Evolutionary conservation across 2,797 vertebrate genomes (phyloP).

Genomic region (Euthynnus affinis): DNA sequence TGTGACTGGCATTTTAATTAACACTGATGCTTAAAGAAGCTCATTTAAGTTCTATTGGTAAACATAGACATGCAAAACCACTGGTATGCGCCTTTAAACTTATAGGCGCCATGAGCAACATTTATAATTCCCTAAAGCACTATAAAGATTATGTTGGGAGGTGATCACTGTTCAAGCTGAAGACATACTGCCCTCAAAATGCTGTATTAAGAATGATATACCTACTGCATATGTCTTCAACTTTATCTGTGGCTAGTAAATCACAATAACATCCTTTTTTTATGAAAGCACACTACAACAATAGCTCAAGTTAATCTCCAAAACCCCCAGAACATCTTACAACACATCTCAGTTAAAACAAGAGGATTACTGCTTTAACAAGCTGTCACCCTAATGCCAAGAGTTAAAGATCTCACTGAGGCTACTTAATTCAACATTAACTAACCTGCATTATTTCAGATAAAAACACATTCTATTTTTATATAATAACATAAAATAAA

Average conservation of each 20-base stretch:
- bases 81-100: conserved; percentile 9
- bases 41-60: conserved; percentile 6
- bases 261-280: conserved; percentile 8
- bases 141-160: not conserved
- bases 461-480: not conserved
- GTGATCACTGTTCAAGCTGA: conserved; percentile 1
- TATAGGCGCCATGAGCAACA: not conserved
- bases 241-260: conserved; percentile 14
- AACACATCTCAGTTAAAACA: conserved; percentile 31
- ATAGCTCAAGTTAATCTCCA: conserved; percentile 16
- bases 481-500: not conserved
- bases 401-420: not conserved
- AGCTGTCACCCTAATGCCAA: conserved; percentile 8
- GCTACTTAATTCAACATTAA: not conserved
- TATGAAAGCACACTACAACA: conserved; percentile 25
- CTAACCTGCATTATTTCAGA: not conserved
- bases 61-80: conserved; percentile 8
- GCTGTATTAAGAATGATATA: not conserved
- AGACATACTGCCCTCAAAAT: conserved; percentile 4
- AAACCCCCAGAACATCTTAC: not conserved
- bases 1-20: conserved; percentile 43
- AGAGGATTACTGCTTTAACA: conserved; percentile 43
- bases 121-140: conserved; percentile 4
- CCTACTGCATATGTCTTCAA: not conserved
- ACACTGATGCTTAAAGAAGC: not conserved